A percentile compares a stretch with the other conserved stretches of the same genome.
Evolutionary conservation across 2,113 vertebrate genomes (phyloP).

Genomic region (Sorex fumeus): DNA sequence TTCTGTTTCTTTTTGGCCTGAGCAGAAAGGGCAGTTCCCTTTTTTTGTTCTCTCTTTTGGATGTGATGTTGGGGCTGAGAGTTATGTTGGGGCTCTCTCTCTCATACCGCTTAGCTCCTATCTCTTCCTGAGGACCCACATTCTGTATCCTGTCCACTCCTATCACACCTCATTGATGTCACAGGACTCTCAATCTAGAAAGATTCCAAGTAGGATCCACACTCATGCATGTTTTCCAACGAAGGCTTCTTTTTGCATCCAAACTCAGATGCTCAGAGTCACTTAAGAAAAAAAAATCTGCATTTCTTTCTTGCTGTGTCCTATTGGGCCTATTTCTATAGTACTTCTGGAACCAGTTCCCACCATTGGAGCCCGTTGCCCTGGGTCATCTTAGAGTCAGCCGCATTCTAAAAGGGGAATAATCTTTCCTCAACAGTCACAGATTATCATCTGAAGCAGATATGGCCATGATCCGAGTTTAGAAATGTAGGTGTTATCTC

Average conservation of each 20-base stretch:
- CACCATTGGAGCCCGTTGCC: accelerated
- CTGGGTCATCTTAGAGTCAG: not conserved
- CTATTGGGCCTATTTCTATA: too few relatives aligned
- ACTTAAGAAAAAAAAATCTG: too few relatives aligned
- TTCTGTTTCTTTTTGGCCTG: not conserved
- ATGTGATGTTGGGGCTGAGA: too few relatives aligned
- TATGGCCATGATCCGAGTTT: not conserved
- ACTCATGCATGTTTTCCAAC: not conserved
- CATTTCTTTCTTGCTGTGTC: not conserved
- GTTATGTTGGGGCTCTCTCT: not conserved
- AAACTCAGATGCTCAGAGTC: not conserved
- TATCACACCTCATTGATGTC: too few relatives aligned
- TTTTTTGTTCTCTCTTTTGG: not conserved
- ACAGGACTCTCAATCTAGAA: not conserved
- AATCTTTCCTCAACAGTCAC: not conserved
- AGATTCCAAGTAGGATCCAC: not conserved
- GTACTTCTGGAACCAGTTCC: not conserved
- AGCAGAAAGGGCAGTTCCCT: not conserved
- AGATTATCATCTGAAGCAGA: not conserved
- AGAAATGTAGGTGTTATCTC: not conserved
- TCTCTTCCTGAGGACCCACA: not conserved
- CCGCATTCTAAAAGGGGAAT: not conserved
- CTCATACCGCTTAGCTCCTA: not conserved
- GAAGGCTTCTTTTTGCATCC: not conserved
- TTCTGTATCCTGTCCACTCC: not conserved